phyloP scores from a whole-genome alignment of 1,140 invertebrate genomes.

The Orussus abietinus region DNA sequence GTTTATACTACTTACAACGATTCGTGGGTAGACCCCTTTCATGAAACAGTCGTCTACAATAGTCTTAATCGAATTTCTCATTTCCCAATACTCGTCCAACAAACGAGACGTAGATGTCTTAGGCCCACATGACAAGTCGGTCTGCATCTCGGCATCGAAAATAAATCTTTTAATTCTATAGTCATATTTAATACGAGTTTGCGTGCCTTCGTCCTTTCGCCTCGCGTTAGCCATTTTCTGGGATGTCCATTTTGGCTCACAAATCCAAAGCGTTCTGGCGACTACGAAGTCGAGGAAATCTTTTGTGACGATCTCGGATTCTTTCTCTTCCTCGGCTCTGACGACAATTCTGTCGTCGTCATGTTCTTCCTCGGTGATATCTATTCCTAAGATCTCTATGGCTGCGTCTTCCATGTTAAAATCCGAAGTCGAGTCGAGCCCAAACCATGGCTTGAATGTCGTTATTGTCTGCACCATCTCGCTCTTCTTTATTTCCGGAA shows the following conservation, averaged over 20 bases:
- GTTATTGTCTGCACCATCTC: conserved; percentile 14
- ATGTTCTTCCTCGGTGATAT: neutral
- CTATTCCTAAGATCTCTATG: neutral
- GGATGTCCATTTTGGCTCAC: conserved; percentile 10
- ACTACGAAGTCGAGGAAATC: conserved; percentile 19
- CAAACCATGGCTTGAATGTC: conserved; percentile 15
- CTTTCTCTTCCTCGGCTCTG: neutral
- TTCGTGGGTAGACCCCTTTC: conserved; percentile 11
- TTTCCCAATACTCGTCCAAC: conserved; percentile 16
- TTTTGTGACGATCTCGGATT: conserved; percentile 8
- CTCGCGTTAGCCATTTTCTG: neutral
- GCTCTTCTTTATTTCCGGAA: conserved; percentile 19
- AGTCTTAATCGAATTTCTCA: conserved; percentile 13
- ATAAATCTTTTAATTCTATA: conserved; percentile 9
- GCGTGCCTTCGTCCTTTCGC: conserved; percentile 6
- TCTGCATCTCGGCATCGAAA: conserved; percentile 22
- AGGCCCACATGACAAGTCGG: conserved; percentile 23
- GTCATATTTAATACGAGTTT: conserved; percentile 26
- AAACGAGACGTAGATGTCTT: conserved; percentile 23
- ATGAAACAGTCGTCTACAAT: conserved; percentile 16
- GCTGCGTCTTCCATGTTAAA: neutral
- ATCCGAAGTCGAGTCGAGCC: no score
- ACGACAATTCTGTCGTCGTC: conserved; percentile 4
- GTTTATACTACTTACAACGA: no score
- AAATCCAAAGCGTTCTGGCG: conserved; percentile 23